A percentile compares a stretch with the other conserved stretches of the same genome.
These are phyloP conservation scores for Hyphantria cunea DNA, from an alignment of 1,140 invertebrate species.

Conservation along the genomic window DNA sequence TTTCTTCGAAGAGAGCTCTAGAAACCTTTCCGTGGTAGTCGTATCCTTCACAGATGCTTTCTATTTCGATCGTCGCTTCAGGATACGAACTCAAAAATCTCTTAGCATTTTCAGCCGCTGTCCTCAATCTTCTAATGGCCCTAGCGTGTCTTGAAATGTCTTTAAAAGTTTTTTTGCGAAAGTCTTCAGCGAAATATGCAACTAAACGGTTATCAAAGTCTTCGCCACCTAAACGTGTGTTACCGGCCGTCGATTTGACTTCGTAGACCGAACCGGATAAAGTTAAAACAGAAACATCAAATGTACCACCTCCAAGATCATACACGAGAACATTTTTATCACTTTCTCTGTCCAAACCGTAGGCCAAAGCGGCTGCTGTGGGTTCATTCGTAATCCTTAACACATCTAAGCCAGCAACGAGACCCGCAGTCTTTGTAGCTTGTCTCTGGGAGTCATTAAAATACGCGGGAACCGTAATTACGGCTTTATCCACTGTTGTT, in stretches of 20 bases:
- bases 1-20: constrained; percentile 73
- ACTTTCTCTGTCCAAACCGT: constrained; percentile 87
- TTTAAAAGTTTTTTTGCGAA: constrained; percentile 76
- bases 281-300: constrained; percentile 90
- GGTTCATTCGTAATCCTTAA: constrained; percentile 89
- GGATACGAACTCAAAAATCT: constrained; percentile 88
- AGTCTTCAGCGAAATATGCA: constrained; percentile 82
- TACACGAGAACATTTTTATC: constrained; percentile 84
- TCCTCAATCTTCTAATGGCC: constrained; percentile 86
- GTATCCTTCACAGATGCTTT: constrained; percentile 86
- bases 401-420: constrained; percentile 86
- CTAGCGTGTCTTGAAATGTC: constrained; percentile 76
- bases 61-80: constrained; percentile 89
- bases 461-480: constrained; percentile 88
- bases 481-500: constrained; percentile 79
- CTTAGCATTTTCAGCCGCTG: constrained; percentile 92
- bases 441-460: constrained; percentile 88
- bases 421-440: constrained; percentile 86
- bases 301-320: constrained; percentile 86
- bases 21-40: constrained; percentile 62
- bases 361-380: constrained; percentile 88
- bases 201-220: constrained; percentile 91
- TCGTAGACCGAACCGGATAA: constrained; percentile 87
- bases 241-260: constrained; percentile 86
- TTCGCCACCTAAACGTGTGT: constrained; percentile 86